Evolutionary conservation across 2,113 vertebrate genomes (phyloP), one percentile per base, ranked within the genome.

Genomic region (Channa maculata): DNA sequence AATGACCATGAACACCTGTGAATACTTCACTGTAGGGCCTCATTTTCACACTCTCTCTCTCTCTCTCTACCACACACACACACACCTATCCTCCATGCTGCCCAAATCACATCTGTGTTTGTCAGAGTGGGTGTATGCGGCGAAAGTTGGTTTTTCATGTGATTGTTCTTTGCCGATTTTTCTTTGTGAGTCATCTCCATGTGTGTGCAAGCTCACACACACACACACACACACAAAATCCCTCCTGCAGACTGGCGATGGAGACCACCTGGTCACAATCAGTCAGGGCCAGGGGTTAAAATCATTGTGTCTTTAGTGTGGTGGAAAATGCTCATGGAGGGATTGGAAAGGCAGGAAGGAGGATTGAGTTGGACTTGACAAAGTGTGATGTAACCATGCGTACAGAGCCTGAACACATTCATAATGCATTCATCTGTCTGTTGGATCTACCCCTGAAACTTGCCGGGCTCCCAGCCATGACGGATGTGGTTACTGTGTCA

Each of bases 251-350:
- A 79, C 64, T 80, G 51, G 41, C 15, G 64, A 77, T 79, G 69
- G 48, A 71, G 84, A 85, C 84, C 90, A 92, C 88, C 88, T 92
- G 89, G 90, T 85, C 66, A 75, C 61, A 82, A 88, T 92, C 90
- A 88, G 80, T 81, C 77, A 77, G 67, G 86, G 88, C 75, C 75
- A 91, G 83, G 76, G 90, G 89, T 92, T 93, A 89, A 91, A 92
- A 91, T 91, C 84, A 91, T 88, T 85, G 80, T 85, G 81, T 88
- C 88, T 89, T 88, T 82, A 88, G 77, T 52, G 82, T 50, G 62
- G 77, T 71, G 65, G 60, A 77, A 66, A 61, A 60, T 68, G 41
- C 54, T 82, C 75, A 71, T 38, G 53, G 64, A 77, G 72, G 82
- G 58, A 71, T 37, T 79, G 72, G 75, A 50, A 13, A 68, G 60